phyloP scores from a whole-genome alignment of 2,888 invertebrate species.

The Netelia melanura region DNA sequence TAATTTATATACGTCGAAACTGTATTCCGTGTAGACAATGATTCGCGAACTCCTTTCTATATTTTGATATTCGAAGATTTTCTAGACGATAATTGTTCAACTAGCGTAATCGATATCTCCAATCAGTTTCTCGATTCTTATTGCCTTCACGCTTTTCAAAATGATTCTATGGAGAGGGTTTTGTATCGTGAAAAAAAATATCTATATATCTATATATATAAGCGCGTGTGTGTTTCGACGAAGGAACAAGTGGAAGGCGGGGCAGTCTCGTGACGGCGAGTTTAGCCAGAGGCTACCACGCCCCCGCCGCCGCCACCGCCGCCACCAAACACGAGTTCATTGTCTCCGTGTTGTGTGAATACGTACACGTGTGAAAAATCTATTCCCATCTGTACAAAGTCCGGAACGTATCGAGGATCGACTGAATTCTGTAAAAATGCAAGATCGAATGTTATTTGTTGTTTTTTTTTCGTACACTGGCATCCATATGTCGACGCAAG shows the following conservation, averaged over 20 bases:
- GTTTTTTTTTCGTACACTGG: neutral
- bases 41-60: too few relatives aligned
- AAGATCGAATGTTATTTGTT: too few relatives aligned
- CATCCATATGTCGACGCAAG: neutral
- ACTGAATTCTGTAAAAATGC: slow-evolving; percentile 1
- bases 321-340: slow-evolving; percentile 1
- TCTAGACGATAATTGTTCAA: neutral
- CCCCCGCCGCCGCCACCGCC: slow-evolving; percentile 57
- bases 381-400: neutral
- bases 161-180: neutral
- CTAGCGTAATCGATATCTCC: slow-evolving; percentile 12
- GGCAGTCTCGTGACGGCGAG: slow-evolving; percentile 70
- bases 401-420: neutral
- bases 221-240: neutral
- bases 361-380: slow-evolving; percentile 24
- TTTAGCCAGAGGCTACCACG: slow-evolving; percentile 75
- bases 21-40: too few relatives aligned
- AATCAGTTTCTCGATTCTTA: neutral
- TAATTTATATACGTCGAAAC: too few relatives aligned
- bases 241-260: slow-evolving; percentile 73
- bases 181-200: neutral
- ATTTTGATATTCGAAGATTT: too few relatives aligned
- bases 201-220: neutral
- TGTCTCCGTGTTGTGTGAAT: neutral
- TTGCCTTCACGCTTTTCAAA: neutral